These are phyloP conservation scores for Agrotis clavis DNA, from an alignment of 2,888 invertebrate species.

Conservation along the genomic window DNA sequence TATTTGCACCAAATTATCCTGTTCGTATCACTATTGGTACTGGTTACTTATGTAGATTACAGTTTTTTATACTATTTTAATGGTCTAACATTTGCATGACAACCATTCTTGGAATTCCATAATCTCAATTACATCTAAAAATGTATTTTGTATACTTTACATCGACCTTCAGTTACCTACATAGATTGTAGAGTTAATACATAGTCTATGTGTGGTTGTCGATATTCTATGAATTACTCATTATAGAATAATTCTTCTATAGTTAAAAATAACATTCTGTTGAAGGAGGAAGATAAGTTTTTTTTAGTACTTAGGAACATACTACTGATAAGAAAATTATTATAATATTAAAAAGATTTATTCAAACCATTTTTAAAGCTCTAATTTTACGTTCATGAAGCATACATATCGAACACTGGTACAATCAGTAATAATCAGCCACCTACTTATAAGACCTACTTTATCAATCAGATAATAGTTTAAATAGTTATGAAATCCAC, in stretches of 20 bases:
- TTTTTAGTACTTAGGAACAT: no score
- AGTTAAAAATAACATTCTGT: no score
- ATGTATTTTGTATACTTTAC: neutral
- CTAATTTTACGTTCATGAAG: no score
- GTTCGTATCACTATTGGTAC: neutral
- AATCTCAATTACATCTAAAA: neutral
- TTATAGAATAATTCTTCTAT: no score
- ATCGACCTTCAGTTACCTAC: neutral
- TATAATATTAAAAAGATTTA: no score
- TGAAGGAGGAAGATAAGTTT: no score
- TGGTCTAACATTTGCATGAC: neutral
- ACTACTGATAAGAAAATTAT: no score
- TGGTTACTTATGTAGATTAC: neutral
- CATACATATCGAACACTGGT: neutral
- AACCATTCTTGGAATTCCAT: neutral
- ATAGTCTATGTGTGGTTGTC: no score
- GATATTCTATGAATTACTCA: no score
- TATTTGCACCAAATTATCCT: constrained; percentile 18
- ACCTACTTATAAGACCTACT: constrained; percentile 1
- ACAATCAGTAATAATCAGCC: neutral
- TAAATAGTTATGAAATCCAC: constrained; percentile 15
- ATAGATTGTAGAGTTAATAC: no score
- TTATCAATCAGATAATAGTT: constrained; percentile 37
- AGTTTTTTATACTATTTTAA: neutral
- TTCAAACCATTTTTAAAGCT: no score